Evolutionary conservation across 2,113 vertebrate genomes (phyloP), one percentile per base, ranked within the genome.

Genomic region (Spea multiplicata): DNA sequence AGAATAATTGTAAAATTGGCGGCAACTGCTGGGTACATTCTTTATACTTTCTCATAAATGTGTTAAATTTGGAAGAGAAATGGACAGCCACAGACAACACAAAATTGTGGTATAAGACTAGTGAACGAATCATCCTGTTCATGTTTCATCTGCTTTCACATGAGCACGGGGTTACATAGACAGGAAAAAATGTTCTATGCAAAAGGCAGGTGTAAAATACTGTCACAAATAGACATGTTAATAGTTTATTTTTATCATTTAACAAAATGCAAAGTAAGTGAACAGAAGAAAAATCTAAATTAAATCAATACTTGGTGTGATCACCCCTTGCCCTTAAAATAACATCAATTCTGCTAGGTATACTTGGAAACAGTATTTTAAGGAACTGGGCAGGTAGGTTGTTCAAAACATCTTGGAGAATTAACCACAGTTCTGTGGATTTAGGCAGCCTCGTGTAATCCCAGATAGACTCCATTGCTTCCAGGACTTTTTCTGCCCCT

Each of bases 1-100:
- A 59, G 44, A 47, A 69, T 68, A 76, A 76, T 76, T 47, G 30
- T 30, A 30, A 30, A 68, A 52, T 48, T 68, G 74, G 59, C 74
- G 68, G 62, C 45, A 59, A 69, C 74, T 59, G 53, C n/a, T n/a
- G n/a, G 57, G 50, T 48, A 59, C 10, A 14, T 59, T 10, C 30
- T 76, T 68, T 68, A 17, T 10, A 30, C 44, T 7, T 14, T 30
- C 14, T 66, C 66, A 68, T 59, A 68, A 76, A 69, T 7, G n/a
- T 46, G 16, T 74, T 65, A 50, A 64, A 45, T n/a, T 67, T 46
- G 52, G 30, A 75, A 67, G 10, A 10, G 62, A 75, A 66, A 55
- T 46, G 52, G 48, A 3, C 62, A 75, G 64, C 13, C 17, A 8
- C 14, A 16, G 17, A 74, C 17, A 44, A 44, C 16, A 30, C 30